These are phyloP conservation scores for Argentina silus DNA, from an alignment of 2,797 vertebrate genomes.

Conservation along the genomic window DNA sequence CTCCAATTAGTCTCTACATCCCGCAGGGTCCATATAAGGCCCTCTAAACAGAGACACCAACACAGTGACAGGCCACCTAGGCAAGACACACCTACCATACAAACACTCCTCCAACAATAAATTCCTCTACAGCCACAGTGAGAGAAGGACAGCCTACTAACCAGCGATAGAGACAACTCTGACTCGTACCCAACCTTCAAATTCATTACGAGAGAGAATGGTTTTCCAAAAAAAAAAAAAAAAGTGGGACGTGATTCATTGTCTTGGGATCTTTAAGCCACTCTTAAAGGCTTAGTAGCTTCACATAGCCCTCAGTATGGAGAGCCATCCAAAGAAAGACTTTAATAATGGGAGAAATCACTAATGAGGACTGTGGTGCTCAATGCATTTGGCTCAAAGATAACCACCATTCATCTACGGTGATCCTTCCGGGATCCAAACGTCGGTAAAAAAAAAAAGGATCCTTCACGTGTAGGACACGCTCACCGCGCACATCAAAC, in stretches of 20 bases:
- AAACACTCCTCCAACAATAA: too few relatives aligned
- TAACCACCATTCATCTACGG: too few relatives aligned
- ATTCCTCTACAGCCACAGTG: not conserved
- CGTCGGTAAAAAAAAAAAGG: too few relatives aligned
- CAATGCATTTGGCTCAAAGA: conserved; percentile 14
- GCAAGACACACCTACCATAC: too few relatives aligned
- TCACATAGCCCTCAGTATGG: conserved; percentile 51
- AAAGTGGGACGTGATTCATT: conserved; percentile 59
- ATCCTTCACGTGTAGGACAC: too few relatives aligned
- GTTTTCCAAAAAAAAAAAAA: conserved; percentile 1
- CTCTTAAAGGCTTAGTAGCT: conserved; percentile 62
- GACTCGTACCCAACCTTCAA: conserved; percentile 25
- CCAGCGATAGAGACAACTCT: not conserved
- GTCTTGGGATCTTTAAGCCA: conserved; percentile 59
- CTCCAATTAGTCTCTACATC: not conserved
- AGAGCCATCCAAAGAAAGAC: conserved; percentile 23
- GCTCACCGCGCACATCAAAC: too few relatives aligned
- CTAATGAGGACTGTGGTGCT: too few relatives aligned
- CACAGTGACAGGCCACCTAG: not conserved
- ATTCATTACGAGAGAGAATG: conserved; percentile 57
- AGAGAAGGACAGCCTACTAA: not conserved
- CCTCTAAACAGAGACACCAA: not conserved
- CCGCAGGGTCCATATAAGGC: not conserved
- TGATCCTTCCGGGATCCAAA: too few relatives aligned
- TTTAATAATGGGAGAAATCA: too few relatives aligned